Conservation (phyloP, 2,888 invertebrate species). For the Leucania comma region DNA sequence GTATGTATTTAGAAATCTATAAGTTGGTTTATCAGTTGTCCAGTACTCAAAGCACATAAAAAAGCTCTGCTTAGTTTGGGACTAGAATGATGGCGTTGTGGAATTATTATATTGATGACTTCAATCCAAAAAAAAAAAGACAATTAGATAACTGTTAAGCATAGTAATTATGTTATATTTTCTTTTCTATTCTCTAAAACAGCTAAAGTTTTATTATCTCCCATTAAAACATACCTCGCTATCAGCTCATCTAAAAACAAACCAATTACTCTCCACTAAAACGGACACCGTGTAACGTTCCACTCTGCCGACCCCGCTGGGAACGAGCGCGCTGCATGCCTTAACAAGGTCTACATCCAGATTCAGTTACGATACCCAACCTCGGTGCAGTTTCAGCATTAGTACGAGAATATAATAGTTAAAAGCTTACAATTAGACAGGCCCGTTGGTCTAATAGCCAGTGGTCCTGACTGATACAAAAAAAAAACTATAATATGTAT, state of each 20-base stretch:
- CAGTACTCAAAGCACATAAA: too few species aligned
- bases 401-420: not conserved
- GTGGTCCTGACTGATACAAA: too few species aligned
- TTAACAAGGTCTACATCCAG: constrained; percentile 28
- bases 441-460: too few species aligned
- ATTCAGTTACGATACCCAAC: constrained; percentile 22
- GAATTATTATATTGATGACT: too few species aligned
- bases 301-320: constrained; percentile 32
- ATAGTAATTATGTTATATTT: too few species aligned
- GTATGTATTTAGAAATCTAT: too few species aligned
- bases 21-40: too few species aligned
- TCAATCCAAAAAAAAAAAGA: too few species aligned
- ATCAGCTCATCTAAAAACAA: constrained; percentile 35
- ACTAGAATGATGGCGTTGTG: too few species aligned
- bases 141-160: too few species aligned
- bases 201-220: not conserved
- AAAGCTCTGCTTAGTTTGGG: too few species aligned
- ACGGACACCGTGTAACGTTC: constrained; percentile 28
- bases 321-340: constrained; percentile 33
- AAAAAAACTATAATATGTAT: too few species aligned
- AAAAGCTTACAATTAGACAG: not conserved
- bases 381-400: constrained; percentile 1
- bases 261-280: constrained; percentile 23
- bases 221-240: constrained; percentile 12
- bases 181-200: not conserved